phyloP scores from a whole-genome alignment of 2,888 invertebrate genomes.

The Drosophila robusta region DNA sequence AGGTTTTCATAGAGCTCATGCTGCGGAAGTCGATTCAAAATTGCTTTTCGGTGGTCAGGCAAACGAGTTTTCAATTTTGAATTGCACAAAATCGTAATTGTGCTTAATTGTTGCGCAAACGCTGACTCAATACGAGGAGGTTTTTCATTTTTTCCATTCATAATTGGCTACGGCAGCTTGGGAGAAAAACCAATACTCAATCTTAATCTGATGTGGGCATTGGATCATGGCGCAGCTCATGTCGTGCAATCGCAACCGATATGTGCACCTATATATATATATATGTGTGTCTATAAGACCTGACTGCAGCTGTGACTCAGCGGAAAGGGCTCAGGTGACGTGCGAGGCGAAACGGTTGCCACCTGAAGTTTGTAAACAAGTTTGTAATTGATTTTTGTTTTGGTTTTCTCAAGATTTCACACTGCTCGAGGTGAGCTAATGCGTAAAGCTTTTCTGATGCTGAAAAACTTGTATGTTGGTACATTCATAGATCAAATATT shows the following conservation, averaged over 20 bases:
- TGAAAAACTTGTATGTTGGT: not conserved
- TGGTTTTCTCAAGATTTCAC: slow-evolving; percentile 3
- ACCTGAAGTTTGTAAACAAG: slow-evolving; percentile 7
- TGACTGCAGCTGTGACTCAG: slow-evolving; percentile 39
- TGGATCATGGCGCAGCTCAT: slow-evolving; percentile 34
- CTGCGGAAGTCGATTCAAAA: slow-evolving; percentile 60
- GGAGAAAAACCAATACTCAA: slow-evolving; percentile 57
- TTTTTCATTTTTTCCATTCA: slow-evolving; percentile 18
- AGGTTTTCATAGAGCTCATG: slow-evolving; percentile 29
- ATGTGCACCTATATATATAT: not conserved
- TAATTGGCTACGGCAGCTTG: slow-evolving; percentile 53
- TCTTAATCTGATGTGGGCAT: slow-evolving; percentile 35
- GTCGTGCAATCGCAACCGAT: slow-evolving; percentile 37
- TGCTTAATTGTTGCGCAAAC: slow-evolving; percentile 73
- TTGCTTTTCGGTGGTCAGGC: slow-evolving; percentile 15
- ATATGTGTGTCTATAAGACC: not conserved
- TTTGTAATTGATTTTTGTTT: slow-evolving; percentile 33
- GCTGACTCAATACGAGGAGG: slow-evolving; percentile 40
- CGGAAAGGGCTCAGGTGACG: slow-evolving; percentile 34
- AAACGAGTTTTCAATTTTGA: slow-evolving; percentile 74
- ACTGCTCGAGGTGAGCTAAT: not conserved
- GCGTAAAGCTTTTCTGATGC: slow-evolving; percentile 1
- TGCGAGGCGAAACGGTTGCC: not conserved
- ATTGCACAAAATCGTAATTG: slow-evolving; percentile 69
- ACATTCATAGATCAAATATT: not conserved